These are phyloP conservation scores for Platorchestia sp. DNA, from an alignment of 1,140 invertebrate species.

Conservation along the genomic window DNA sequence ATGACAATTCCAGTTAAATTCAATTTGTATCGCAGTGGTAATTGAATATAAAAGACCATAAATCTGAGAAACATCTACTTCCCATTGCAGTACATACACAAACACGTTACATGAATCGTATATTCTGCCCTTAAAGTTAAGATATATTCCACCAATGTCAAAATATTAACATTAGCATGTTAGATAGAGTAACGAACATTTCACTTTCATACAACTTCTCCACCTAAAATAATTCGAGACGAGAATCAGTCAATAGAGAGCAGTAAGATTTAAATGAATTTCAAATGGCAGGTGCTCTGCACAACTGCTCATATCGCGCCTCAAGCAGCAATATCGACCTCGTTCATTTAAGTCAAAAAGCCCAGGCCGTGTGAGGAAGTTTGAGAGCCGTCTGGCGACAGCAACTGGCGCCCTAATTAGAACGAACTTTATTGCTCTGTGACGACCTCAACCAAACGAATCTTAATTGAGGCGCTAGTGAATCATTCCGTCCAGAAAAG, in stretches of 20 bases:
- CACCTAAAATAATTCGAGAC: not conserved
- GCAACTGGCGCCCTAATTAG: not conserved
- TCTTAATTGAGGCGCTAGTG: not conserved
- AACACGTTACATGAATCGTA: not conserved
- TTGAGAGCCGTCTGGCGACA: not conserved
- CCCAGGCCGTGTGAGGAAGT: not conserved
- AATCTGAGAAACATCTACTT: not conserved
- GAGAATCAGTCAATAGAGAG: not conserved
- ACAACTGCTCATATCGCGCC: not conserved
- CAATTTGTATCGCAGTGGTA: not conserved
- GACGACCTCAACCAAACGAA: not conserved
- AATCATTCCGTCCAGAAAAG: not conserved
- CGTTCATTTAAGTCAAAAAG: not conserved
- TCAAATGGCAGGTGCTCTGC: not conserved
- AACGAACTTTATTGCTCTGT: not conserved
- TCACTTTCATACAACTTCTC: not conserved
- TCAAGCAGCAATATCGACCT: not conserved
- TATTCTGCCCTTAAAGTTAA: not conserved
- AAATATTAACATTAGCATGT: not conserved
- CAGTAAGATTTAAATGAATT: too few relatives aligned
- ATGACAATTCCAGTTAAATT: not conserved
- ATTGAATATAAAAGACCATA: not conserved
- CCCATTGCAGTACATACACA: not conserved
- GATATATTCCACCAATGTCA: not conserved
- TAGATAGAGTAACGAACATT: not conserved